Percentiles rank a stretch among this genome's conserved stretches.
phyloP scores from a whole-genome alignment of 2,113 vertebrate species.

The Coregonus clupeaformis region DNA sequence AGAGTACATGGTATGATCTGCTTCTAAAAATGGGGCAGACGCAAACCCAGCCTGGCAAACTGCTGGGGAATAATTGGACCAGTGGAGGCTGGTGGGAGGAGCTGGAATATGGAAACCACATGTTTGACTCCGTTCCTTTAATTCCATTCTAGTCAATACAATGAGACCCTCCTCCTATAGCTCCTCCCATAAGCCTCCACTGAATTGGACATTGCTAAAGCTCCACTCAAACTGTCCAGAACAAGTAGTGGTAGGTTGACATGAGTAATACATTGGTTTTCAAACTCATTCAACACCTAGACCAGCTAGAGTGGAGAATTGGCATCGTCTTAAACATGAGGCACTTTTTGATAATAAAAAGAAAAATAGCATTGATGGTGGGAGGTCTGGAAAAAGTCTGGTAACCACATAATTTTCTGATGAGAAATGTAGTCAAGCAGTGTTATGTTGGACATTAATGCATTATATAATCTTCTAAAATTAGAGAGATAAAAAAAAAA shows the following conservation, averaged over 20 bases:
- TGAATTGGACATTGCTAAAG: slow-evolving; percentile 43
- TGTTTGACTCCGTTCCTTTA: no score
- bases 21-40: slow-evolving; percentile 25
- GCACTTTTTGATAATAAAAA: slow-evolving; percentile 60
- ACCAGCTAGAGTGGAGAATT: slow-evolving; percentile 55
- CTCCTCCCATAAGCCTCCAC: no score
- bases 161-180: no score
- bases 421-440: slow-evolving; percentile 39
- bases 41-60: slow-evolving; percentile 32
- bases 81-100: no score
- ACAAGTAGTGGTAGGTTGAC: slow-evolving; percentile 68
- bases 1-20: slow-evolving; percentile 18
- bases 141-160: no score
- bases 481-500: no score
- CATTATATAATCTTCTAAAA: slow-evolving; percentile 46
- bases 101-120: no score
- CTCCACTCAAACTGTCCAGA: slow-evolving; percentile 61
- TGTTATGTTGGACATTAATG: slow-evolving; percentile 52
- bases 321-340: slow-evolving; percentile 41
- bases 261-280: slow-evolving; percentile 78
- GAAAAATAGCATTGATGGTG: slow-evolving; percentile 58
- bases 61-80: slow-evolving; percentile 26
- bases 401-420: slow-evolving; percentile 32
- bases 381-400: slow-evolving; percentile 67
- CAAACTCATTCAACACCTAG: slow-evolving; percentile 65